These are phyloP conservation scores for Drosophila macrospina DNA, from an alignment of 2,888 invertebrate species.

Conservation along the genomic window DNA sequence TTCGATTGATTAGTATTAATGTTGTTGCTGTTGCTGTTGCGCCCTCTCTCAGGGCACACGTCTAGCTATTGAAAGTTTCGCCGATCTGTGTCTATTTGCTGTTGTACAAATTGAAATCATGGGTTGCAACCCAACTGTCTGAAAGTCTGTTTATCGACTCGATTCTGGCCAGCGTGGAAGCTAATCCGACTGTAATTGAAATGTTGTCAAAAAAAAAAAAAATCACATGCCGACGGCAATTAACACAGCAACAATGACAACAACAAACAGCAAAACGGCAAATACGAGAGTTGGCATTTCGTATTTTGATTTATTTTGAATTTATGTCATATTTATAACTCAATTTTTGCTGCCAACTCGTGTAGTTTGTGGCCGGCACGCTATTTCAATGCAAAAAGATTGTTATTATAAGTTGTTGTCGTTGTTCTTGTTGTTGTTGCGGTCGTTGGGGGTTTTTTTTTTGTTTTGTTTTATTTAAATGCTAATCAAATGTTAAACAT, in stretches of 20 bases:
- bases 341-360: conserved; percentile 29
- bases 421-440: conserved; percentile 2
- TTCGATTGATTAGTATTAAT: conserved; percentile 55
- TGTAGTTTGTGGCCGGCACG: conserved; percentile 39
- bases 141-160: conserved; percentile 12
- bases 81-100: conserved; percentile 33
- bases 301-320: conserved; percentile 29
- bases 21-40: conserved; percentile 21
- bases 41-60: conserved; percentile 34
- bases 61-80: conserved; percentile 18
- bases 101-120: conserved; percentile 67
- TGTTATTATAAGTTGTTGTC: conserved; percentile 7
- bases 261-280: conserved; percentile 12
- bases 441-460: conserved; percentile 7
- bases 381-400: conserved; percentile 24
- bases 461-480: conserved; percentile 28
- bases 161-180: conserved; percentile 7
- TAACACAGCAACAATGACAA: conserved; percentile 51
- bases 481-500: conserved; percentile 36
- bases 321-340: conserved; percentile 47
- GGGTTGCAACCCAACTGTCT: conserved; percentile 40
- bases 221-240: conserved; percentile 73
- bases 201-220: conserved; percentile 52
- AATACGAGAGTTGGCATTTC: conserved; percentile 39
- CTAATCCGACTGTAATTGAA: conserved; percentile 64